phyloP scores from a whole-genome alignment of 2,113 vertebrate genomes.

The Geococcyx californianus region DNA sequence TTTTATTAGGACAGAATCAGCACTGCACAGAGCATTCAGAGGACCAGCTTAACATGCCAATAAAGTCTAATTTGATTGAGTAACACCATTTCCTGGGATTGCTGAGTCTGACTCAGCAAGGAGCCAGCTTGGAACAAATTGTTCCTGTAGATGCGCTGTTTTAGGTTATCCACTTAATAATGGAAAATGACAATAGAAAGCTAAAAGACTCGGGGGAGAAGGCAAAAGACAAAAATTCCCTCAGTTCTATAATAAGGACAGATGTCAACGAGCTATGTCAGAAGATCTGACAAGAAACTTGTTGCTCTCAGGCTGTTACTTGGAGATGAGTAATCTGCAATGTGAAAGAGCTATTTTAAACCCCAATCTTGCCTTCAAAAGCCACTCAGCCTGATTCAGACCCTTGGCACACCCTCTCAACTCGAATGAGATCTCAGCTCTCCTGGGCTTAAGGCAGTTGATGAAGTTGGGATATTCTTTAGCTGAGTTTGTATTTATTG shows the following conservation, averaged over 20 bases:
- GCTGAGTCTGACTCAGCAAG: slow-evolving; percentile 31
- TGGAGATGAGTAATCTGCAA: slow-evolving; percentile 22
- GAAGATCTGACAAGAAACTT: not conserved
- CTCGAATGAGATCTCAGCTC: not conserved
- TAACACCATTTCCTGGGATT: not conserved
- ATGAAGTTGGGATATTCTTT: not conserved
- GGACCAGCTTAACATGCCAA: not conserved
- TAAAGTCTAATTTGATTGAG: slow-evolving; percentile 51
- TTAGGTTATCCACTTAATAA: slow-evolving; percentile 6
- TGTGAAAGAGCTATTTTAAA: slow-evolving; percentile 18
- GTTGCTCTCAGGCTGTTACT: not conserved
- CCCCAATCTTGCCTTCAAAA: slow-evolving; percentile 12
- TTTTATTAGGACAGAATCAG: not conserved
- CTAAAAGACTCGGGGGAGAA: not conserved
- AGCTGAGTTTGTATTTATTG: not conserved
- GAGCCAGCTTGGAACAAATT: slow-evolving; percentile 24
- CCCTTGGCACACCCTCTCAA: not conserved
- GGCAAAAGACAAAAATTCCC: not conserved
- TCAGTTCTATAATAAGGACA: not conserved
- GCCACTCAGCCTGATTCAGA: not conserved
- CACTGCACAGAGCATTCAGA: not conserved
- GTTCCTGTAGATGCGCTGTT: slow-evolving; percentile 2
- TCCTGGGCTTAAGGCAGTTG: not conserved
- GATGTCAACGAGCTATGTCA: not conserved
- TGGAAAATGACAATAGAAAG: slow-evolving; percentile 1